Evolutionary conservation across 2,888 invertebrate genomes (phyloP).

Genomic region (Dicyrtoma fusca): DNA sequence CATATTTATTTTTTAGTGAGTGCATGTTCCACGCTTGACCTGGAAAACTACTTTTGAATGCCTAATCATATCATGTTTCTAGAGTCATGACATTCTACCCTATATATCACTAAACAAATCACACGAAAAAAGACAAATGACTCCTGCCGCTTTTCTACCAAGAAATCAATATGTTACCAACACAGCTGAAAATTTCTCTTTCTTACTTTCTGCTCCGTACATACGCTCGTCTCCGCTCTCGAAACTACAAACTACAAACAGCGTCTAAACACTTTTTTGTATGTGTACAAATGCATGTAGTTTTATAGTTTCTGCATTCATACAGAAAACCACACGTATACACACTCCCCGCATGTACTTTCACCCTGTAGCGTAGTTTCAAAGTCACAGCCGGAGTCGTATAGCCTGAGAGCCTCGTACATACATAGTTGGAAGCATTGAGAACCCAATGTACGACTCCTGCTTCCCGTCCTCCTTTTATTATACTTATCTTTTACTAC

Average conservation of each 20-base stretch:
- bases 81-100: constrained; percentile 45
- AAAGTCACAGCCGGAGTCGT: neutral
- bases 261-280: neutral
- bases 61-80: constrained; percentile 49
- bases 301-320: neutral
- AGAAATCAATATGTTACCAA: constrained; percentile 46
- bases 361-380: too few species aligned
- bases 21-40: constrained; percentile 44
- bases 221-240: neutral
- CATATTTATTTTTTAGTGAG: constrained; percentile 7
- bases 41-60: constrained; percentile 51
- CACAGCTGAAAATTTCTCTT: constrained; percentile 28
- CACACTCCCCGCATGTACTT: neutral
- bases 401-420: neutral
- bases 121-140: constrained; percentile 54
- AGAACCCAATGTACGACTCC: constrained; percentile 16
- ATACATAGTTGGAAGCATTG: constrained; percentile 5
- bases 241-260: neutral
- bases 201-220: too few species aligned
- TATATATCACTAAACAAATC: constrained; percentile 50
- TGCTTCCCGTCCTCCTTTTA: too few species aligned
- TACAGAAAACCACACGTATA: neutral
- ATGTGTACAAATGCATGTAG: constrained; percentile 1
- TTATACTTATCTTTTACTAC: constrained; percentile 17
- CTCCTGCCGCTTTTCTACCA: constrained; percentile 43